These are phyloP conservation scores for Polymixis flavicincta DNA, from an alignment of 2,888 invertebrate species.

Conservation along the genomic window DNA sequence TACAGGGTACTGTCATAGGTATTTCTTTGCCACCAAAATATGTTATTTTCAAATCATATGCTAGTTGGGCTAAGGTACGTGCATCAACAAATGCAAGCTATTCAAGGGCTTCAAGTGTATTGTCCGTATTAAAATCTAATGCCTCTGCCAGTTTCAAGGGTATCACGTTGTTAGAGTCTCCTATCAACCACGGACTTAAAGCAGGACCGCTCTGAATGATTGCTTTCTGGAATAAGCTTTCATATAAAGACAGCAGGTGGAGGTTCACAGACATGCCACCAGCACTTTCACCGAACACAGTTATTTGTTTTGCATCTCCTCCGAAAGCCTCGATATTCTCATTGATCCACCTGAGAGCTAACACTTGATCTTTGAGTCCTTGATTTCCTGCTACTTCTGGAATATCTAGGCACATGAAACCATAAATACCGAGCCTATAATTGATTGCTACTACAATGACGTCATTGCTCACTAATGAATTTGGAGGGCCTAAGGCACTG, in stretches of 20 bases:
- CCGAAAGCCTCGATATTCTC: constrained; percentile 72
- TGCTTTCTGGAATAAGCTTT: constrained; percentile 49
- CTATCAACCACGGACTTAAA: constrained; percentile 11
- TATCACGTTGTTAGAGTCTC: constrained; percentile 14
- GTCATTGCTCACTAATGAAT: constrained; percentile 31
- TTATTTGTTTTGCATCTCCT: constrained; percentile 65
- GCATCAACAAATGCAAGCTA: constrained; percentile 38
- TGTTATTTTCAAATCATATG: constrained; percentile 20
- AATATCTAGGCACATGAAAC: constrained; percentile 67
- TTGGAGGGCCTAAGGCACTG: neutral
- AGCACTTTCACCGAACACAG: constrained; percentile 70
- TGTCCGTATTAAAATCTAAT: constrained; percentile 34
- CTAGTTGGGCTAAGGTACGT: constrained; percentile 5
- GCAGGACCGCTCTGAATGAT: constrained; percentile 60
- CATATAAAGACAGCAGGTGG: constrained; percentile 35
- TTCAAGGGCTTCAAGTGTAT: constrained; percentile 31
- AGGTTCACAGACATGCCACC: constrained; percentile 63
- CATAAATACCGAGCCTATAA: constrained; percentile 63
- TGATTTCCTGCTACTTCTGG: constrained; percentile 73
- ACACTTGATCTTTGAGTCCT: constrained; percentile 72
- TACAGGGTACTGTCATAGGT: constrained; percentile 27
- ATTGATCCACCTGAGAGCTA: constrained; percentile 73
- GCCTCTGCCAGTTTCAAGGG: constrained; percentile 43
- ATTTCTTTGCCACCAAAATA: neutral
- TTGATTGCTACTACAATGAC: constrained; percentile 55